Base-by-base conservation (phyloP, 2,113 vertebrate species). In the Beaufortia kweichowensis region DNA sequence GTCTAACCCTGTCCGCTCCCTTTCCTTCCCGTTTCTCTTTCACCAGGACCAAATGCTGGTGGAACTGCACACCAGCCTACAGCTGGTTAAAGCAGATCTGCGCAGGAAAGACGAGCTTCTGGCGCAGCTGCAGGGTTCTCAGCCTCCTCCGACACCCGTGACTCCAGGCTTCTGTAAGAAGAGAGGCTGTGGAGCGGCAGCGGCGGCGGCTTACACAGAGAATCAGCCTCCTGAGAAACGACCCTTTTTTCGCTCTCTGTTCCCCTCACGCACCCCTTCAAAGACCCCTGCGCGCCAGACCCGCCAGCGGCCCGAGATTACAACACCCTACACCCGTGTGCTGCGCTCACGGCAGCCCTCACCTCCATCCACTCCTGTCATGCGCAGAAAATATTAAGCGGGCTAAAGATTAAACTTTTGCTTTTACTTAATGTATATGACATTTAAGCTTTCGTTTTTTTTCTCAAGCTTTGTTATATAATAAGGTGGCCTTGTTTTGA, bases 1-100 rank as follows among this genome's bases (percentile, higher is more conserved):
- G 10, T 69, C 56, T 74, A 57, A 59, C 53, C 61, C 56, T 17
- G 35, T 10, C 17, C 11, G 61, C 29, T 2, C 26, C 5, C 57
- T 63, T n/a, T 43, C 53, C 56, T 48, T 68, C 39, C 61, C 33
- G 10, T 53, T 39, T 78, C 72, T 64, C 4, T 48, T 4, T 41
- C 23, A 41, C 83, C 86, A 99, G 97, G 95, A 94, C 87, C 96
- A 98, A 85, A 94, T 95, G 15, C 84, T 98, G 83, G 91, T 93
- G 87, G 96, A 99, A 85, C 92, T 99, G 28, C 96, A 98, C 84
- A 98, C 95, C 24, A 92, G 93, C 80, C 91, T 98, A 90, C 86
- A 89, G 80, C 87, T 98, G 74, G 92, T 98, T 28, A 98, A 96
- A 86, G 89, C 95, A 28, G 95, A 97, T 76, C 85, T 98, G 68